These are phyloP conservation scores for Serinus canaria DNA, from an alignment of 2,113 vertebrate genomes.

Conservation along the genomic window DNA sequence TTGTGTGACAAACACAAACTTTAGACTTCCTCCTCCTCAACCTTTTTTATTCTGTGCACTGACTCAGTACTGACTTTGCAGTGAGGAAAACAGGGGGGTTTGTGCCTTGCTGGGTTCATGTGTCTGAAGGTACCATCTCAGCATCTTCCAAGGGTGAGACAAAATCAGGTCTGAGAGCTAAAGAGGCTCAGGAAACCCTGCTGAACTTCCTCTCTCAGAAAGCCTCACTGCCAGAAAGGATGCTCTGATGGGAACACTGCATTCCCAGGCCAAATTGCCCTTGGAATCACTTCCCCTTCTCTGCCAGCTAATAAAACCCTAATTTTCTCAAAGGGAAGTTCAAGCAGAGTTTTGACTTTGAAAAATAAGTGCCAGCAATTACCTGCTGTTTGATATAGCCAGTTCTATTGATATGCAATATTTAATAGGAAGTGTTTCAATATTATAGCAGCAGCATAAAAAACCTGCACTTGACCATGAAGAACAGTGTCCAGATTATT, in stretches of 20 bases:
- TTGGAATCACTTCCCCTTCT: not conserved
- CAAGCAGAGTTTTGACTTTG: slow-evolving; percentile 17
- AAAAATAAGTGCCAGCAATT: not conserved
- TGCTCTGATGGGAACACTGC: not conserved
- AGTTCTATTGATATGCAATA: not conserved
- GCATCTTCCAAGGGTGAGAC: not conserved
- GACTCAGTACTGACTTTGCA: not conserved
- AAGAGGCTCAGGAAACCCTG: not conserved
- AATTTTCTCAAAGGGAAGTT: not conserved
- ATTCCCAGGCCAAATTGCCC: not conserved
- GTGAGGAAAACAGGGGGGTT: not conserved
- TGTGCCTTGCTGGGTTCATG: not conserved
- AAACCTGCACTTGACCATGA: not conserved
- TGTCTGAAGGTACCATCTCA: not conserved
- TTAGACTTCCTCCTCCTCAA: not conserved
- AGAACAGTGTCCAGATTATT: not conserved
- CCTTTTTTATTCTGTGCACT: not conserved
- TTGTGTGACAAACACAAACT: not conserved
- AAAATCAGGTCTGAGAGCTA: not conserved
- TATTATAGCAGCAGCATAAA: not conserved
- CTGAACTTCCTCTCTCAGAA: not conserved
- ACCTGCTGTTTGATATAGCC: not conserved
- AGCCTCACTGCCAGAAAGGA: not conserved
- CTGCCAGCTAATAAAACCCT: slow-evolving; percentile 4
- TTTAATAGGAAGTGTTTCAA: not conserved